These are phyloP conservation scores for Argyra leucocephala DNA, from an alignment of 2,888 invertebrate species.

Conservation along the genomic window DNA sequence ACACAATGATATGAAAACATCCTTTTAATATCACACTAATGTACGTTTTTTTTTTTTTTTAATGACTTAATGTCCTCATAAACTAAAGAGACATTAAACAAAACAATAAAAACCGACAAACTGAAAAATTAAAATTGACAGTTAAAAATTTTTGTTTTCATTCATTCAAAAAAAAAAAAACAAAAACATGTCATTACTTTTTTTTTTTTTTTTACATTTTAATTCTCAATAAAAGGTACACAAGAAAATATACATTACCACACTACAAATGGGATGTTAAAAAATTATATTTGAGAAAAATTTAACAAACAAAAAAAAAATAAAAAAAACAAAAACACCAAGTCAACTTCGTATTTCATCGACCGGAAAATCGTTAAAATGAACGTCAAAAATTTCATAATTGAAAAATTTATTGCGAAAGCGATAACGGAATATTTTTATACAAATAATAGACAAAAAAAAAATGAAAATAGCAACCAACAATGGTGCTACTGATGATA, in stretches of 20 bases:
- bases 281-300: background rate
- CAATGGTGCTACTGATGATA: too few relatives aligned
- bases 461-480: too few relatives aligned
- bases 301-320: background rate
- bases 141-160: background rate
- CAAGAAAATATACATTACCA: background rate
- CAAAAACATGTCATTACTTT: too few relatives aligned
- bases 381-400: slow-evolving; percentile 3
- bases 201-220: background rate
- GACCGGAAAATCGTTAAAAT: slow-evolving; percentile 6
- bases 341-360: background rate
- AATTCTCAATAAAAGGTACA: background rate
- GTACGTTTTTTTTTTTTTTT: too few relatives aligned
- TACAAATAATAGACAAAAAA: too few relatives aligned
- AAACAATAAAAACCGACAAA: background rate
- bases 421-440: background rate
- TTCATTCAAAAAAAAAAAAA: too few relatives aligned
- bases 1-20: too few relatives aligned
- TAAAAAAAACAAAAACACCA: background rate
- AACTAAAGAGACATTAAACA: too few relatives aligned
- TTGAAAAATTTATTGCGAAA: background rate
- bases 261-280: too few relatives aligned
- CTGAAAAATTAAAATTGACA: background rate
- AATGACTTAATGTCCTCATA: too few relatives aligned
- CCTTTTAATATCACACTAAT: too few relatives aligned